A percentile compares a stretch with the other conserved stretches of the same genome.
Evolutionary conservation across 2,113 vertebrate genomes (phyloP).

Genomic region (Sinocyclocheilus rhinocerous): DNA sequence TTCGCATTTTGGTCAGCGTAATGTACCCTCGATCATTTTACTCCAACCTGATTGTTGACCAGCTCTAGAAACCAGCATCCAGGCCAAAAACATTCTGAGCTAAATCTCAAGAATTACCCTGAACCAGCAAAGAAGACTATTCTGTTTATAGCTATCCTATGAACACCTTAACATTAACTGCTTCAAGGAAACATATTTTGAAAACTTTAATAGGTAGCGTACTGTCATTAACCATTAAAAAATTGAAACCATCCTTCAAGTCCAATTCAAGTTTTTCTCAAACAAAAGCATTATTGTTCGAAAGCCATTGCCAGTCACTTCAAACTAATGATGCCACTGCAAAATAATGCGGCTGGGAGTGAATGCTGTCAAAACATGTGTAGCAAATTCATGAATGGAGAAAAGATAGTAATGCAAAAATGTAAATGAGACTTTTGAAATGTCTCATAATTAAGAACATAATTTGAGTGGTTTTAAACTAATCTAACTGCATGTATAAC

Average conservation of each 20-base stretch:
- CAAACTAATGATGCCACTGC: not conserved
- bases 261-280: not conserved
- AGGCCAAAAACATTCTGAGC: conserved; percentile 25
- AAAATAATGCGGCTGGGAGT: not conserved
- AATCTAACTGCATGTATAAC: not conserved
- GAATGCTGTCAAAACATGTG: conserved; percentile 7
- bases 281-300: conserved; percentile 27
- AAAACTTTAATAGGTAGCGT: not conserved
- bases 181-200: conserved; percentile 16
- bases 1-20: not conserved
- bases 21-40: not conserved
- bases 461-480: not conserved
- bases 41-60: not conserved
- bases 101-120: conserved; percentile 6
- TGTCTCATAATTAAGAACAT: not conserved
- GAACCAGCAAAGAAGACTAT: conserved; percentile 20
- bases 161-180: not conserved
- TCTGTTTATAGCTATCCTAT: conserved; percentile 22
- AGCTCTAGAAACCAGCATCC: conserved; percentile 34
- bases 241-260: conserved; percentile 18
- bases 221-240: not conserved
- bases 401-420: not conserved
- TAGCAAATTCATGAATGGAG: conserved; percentile 14
- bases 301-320: not conserved
- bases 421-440: no score